Conservation (phyloP, 2,113 vertebrate genomes). For the Martes martes region DNA sequence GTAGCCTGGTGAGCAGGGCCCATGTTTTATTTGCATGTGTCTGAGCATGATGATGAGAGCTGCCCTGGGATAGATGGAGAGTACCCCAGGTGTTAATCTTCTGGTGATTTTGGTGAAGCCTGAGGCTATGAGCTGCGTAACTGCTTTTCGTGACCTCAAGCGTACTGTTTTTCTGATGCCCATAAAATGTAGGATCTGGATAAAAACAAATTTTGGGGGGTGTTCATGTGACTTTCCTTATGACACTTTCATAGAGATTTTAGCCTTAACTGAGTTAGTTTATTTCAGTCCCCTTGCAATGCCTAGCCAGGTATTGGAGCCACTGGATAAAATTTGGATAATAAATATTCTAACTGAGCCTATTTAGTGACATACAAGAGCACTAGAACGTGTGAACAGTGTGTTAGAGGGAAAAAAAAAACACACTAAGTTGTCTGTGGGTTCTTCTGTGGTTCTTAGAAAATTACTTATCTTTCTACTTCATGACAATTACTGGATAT, state of each 20-base stretch:
- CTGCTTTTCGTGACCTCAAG: background rate
- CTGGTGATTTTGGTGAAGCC: background rate
- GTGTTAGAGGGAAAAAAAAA: background rate
- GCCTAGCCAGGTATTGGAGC: background rate
- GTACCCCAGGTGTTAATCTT: background rate
- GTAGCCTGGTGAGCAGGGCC: background rate
- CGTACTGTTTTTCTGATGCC: background rate
- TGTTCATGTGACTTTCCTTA: background rate
- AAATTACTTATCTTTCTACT: background rate
- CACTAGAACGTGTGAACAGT: background rate
- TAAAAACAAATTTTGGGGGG: background rate
- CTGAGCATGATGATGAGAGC: background rate
- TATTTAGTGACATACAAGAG: background rate
- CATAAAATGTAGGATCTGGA: background rate
- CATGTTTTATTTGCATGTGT: background rate
- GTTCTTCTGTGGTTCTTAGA: background rate
- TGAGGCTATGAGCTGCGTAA: background rate
- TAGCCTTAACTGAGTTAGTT: background rate
- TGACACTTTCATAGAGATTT: background rate
- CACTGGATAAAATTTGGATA: background rate
- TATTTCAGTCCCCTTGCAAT: background rate
- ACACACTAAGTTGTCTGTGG: background rate
- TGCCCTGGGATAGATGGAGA: background rate
- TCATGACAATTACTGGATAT: background rate
- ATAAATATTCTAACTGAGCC: background rate